Base-by-base conservation (phyloP, 2,888 invertebrate genomes). In the Helleia helle region DNA sequence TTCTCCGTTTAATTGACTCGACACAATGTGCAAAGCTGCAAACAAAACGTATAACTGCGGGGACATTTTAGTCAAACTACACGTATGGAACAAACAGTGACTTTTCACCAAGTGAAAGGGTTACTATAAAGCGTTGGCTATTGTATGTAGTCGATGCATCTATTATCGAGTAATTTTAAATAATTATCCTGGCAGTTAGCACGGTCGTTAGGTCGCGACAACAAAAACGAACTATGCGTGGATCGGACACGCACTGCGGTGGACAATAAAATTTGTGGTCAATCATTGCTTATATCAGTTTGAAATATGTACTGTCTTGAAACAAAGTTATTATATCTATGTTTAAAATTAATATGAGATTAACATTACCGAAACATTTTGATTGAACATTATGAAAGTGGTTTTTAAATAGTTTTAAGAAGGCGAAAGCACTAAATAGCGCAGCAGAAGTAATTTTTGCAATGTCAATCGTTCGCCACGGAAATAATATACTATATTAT, bases 1-100 rank as follows among this genome's bases (percentile, higher is more conserved):
- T 49, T 74, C 71, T 24, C 81, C 81, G 39, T 72, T 67, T 13
- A 76, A 42, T 59, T 84, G 83, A 26, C 69, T 53, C 4, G 52
- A 45, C 27, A 56, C 59, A 14, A 56, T 48, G 54, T 63, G 64
- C 3, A 60, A 44, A 13, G 62, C 29, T 39, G 65, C 41, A 38
- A 70, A 39, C 6, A 47, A 54, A 28, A 70, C 46, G 9, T 68
- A 39, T 34, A 56, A 26, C 45, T 50, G 52, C 24, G 45, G 45
- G 24, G 59, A 44, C 76, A 77, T 77, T 47, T 48, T 64, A 40
- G 36, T n/a, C n/a, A 44, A 25, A 42, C 39, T 50, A 41, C 45
- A 49, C 46, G 42, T 29, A 38, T 44, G 50, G 39, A 50, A 49
- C 51, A 39, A 48, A 49, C 50, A 55, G 51, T 55, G 54, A 58